Conservation (phyloP, 2,113 vertebrate species). For the Vulpes vulpes region DNA sequence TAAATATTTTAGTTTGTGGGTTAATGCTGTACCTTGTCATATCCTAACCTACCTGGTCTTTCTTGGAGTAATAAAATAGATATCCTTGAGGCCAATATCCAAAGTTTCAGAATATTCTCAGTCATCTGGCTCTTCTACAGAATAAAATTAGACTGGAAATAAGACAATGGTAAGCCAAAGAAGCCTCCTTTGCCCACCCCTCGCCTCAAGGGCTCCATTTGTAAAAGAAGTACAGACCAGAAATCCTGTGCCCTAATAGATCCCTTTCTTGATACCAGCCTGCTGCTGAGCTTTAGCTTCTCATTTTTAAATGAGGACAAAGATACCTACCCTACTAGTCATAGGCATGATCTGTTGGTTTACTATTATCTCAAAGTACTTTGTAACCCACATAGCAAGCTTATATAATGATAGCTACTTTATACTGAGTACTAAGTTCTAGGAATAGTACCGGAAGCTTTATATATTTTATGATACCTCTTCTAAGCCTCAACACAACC, state of each 20-base stretch:
- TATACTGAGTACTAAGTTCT: slow-evolving; percentile 10
- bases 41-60: neutral
- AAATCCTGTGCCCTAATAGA: neutral
- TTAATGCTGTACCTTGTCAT: neutral
- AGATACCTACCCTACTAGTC: neutral
- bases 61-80: neutral
- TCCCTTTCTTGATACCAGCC: neutral
- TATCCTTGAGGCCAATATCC: neutral
- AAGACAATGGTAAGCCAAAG: neutral
- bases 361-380: slow-evolving; percentile 22
- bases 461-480: neutral
- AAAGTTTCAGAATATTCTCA: slow-evolving; percentile 5
- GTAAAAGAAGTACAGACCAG: neutral
- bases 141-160: neutral
- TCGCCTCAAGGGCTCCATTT: neutral
- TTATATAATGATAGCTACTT: neutral
- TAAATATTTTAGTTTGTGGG: neutral
- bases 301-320: slow-evolving; percentile 23
- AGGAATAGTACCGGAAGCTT: neutral
- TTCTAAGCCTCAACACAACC: neutral
- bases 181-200: neutral
- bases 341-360: neutral
- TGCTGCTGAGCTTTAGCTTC: neutral
- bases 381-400: neutral
- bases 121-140: neutral